phyloP scores from a whole-genome alignment of 1,140 invertebrate genomes.

The Drosophila prosaltans region DNA sequence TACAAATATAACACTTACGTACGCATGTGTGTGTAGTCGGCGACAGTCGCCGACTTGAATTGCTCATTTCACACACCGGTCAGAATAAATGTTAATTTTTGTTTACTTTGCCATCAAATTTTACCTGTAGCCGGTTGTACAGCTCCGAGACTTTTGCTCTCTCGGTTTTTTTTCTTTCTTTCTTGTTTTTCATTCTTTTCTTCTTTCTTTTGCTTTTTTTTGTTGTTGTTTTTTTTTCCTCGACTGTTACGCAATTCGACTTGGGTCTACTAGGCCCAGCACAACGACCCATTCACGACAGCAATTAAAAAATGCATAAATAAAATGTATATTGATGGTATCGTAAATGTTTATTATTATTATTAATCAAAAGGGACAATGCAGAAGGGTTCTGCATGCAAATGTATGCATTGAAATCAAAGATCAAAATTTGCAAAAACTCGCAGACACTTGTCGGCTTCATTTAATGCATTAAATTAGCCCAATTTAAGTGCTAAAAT shows the following conservation, averaged over 20 bases:
- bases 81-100: constrained; percentile 70
- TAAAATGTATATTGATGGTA: neutral
- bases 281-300: constrained; percentile 4
- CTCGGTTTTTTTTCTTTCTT: neutral
- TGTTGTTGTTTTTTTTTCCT: neutral
- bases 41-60: constrained; percentile 1
- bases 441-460: too few relatives aligned
- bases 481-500: neutral
- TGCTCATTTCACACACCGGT: constrained; percentile 30
- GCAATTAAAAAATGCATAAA: neutral
- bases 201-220: constrained; percentile 22
- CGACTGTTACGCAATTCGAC: constrained; percentile 1
- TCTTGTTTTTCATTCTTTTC: neutral
- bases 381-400: too few relatives aligned
- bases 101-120: constrained; percentile 20
- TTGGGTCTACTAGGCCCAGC: neutral
- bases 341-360: neutral
- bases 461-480: neutral
- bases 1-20: neutral
- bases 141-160: constrained; percentile 22
- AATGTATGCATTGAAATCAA: too few relatives aligned
- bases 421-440: too few relatives aligned
- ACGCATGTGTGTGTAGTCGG: neutral
- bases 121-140: constrained; percentile 32
- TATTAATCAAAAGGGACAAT: too few relatives aligned